Evolutionary conservation across 2,888 invertebrate genomes (phyloP).

Genomic region (Drosophila infuscata): DNA sequence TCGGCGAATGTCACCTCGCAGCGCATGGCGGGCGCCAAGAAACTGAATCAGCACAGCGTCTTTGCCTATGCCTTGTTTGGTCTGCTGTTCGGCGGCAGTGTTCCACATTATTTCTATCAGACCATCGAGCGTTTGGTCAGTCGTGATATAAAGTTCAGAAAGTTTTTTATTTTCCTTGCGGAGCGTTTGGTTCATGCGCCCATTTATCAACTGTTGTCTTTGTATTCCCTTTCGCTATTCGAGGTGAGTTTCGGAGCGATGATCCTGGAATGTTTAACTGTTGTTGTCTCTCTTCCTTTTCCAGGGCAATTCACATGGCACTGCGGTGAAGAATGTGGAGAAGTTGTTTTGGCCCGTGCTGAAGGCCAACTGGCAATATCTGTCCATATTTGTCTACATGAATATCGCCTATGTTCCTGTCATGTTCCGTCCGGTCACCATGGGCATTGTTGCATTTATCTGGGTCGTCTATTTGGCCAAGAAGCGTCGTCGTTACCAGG

Average conservation of each 20-base stretch:
- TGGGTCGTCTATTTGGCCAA: conserved; percentile 92
- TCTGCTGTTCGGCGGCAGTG: conserved; percentile 91
- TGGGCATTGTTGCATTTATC: conserved; percentile 91
- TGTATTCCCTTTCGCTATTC: conserved; percentile 90
- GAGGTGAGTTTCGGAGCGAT: conserved; percentile 86
- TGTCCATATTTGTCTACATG: conserved; percentile 90
- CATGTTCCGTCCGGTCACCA: conserved; percentile 90
- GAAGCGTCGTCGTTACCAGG: conserved; percentile 87
- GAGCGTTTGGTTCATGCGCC: conserved; percentile 91
- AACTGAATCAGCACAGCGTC: conserved; percentile 88
- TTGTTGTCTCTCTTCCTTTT: conserved; percentile 11
- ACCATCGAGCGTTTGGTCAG: conserved; percentile 88
- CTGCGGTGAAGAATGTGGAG: conserved; percentile 88
- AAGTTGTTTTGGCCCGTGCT: conserved; percentile 89
- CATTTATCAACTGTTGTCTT: conserved; percentile 89
- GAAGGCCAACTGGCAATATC: conserved; percentile 91
- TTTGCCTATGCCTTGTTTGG: conserved; percentile 92
- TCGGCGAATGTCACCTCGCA: conserved; percentile 91
- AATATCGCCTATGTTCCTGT: conserved; percentile 92
- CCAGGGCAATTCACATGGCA: conserved; percentile 89
- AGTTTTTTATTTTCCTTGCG: conserved; percentile 88
- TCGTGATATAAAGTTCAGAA: conserved; percentile 86
- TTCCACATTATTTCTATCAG: conserved; percentile 92
- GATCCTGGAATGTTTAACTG: neutral
- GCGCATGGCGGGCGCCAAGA: conserved; percentile 88